Base-by-base conservation (phyloP, 2,888 invertebrate species). In the Anticlea derivata region DNA sequence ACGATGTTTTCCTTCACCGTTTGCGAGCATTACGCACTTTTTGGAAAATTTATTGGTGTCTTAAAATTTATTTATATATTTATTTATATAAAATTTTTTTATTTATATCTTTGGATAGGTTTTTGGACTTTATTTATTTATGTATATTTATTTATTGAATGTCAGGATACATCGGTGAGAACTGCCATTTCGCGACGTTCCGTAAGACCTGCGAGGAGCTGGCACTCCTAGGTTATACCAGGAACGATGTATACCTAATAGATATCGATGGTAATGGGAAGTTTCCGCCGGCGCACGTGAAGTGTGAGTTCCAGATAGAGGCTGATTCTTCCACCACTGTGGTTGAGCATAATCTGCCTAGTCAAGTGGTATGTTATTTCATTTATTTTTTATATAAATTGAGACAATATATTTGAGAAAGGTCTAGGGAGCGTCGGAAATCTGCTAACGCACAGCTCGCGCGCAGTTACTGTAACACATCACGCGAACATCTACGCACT, bases 201-300 rank as follows among this genome's bases (percentile, higher is more conserved):
- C 93, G 97, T 59, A 95, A 97, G 73, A 97, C 98, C 0, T 98
- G 98, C 76, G 98, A 98, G 81, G 98, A 98, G 71, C 78, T 98
- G 49, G 97, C 97, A 0, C 89, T 98, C 5, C 87, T 97, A 8
- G 98, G 98, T 0, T 96, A 96, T 70, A 96, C 96, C 0, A 94
- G 96, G 63, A 96, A 97, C 26, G 97, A 97, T 65, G 97, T 97
- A 0, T 98, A 97, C 76, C 93, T 95, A 34, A 97, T 98, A 65
- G 98, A 98, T 73, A 97, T 98, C 44, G 98, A 98, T 73, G 97
- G 98, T 0, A 97, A 97, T 73, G 98, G 98, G 0, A 94, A 95
- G 50, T 96, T 97, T 73, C 97, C 97, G 1, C 98, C 98, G 0
- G 96, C 97, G 0, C 95, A 96, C 69, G 98, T 98, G 0, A 95